phyloP scores from a whole-genome alignment of 2,888 invertebrate species.

The Papilio elwesi region DNA sequence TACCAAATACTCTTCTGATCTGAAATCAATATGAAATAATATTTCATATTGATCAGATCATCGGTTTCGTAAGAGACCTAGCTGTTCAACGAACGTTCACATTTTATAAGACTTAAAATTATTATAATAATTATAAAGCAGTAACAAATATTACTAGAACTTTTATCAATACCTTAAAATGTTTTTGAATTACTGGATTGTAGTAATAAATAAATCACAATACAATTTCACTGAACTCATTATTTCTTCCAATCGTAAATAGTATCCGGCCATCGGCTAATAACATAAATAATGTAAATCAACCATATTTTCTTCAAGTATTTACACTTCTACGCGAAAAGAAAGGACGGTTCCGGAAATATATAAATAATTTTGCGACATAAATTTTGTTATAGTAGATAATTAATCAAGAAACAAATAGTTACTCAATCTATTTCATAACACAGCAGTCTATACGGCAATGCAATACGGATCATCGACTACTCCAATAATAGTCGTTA shows the following conservation, averaged over 20 bases:
- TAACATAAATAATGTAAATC: conserved; percentile 24
- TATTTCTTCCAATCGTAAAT: neutral
- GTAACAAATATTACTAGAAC: too few relatives aligned
- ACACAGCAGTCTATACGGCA: conserved; percentile 18
- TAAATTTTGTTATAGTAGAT: neutral
- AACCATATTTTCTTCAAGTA: neutral
- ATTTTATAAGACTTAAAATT: neutral
- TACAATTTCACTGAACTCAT: neutral
- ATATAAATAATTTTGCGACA: neutral
- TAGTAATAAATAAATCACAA: neutral
- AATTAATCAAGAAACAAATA: conserved; percentile 27
- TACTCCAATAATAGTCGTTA: conserved; percentile 23
- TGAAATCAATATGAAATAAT: conserved; percentile 4
- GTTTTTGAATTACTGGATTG: too few relatives aligned
- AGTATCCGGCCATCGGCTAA: neutral
- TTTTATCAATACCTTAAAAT: too few relatives aligned
- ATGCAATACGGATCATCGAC: conserved; percentile 22
- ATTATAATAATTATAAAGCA: neutral
- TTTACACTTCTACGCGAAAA: conserved; percentile 14
- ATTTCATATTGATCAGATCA: neutral
- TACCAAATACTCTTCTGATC: neutral
- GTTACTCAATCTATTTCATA: conserved; percentile 20
- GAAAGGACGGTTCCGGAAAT: conserved; percentile 8
- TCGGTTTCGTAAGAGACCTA: neutral
- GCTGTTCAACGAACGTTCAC: neutral